Evolutionary conservation across 2,113 vertebrate genomes (phyloP), one percentile per base, ranked within the genome.

Genomic region (Monopterus albus): DNA sequence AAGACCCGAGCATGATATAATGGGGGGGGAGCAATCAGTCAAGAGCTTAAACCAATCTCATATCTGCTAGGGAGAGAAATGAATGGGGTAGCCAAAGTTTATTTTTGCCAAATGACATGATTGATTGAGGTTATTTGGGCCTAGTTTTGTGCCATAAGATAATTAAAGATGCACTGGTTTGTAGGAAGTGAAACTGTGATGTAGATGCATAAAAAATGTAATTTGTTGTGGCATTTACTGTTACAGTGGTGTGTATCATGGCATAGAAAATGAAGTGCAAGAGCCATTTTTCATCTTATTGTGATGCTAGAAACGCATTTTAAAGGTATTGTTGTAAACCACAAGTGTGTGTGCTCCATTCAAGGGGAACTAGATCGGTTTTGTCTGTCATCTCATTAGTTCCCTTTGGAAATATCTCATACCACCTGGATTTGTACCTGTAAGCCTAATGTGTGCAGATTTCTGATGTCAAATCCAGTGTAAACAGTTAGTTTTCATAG

Each of bases 231-330:
- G 9, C 40, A 55, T 62, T 56, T 64, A 55, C 18, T 52, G 18
- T 58, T 46, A 38, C 57, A 64, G 45, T 26, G 36, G n/a, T 62
- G 42, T 35, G 26, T n/a, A 40, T 68, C 7, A 25, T 66, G 28
- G 25, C 35, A 60, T 39, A 13, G 23, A 28, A 78, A 69, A 75
- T 64, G 33, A 66, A 71, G 15, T 45, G 26, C 47, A 10, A 49
- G 33, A 45, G n/a, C 10, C 17, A 47, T 67, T 60, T 66, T 58
- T 49, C 3, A 52, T 72, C 57, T 75, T 15, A 45, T 7, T 59
- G 12, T 60, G 51, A 71, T 51, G 62, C 49, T 56, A 50, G 56
- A n/a, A 67, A n/a, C n/a, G n/a, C n/a, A n/a, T n/a, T n/a, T n/a
- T n/a, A n/a, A n/a, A n/a, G n/a, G n/a, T n/a, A n/a, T n/a, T n/a